phyloP scores from a whole-genome alignment of 2,888 invertebrate species.

The Adelognathus sp. region DNA sequence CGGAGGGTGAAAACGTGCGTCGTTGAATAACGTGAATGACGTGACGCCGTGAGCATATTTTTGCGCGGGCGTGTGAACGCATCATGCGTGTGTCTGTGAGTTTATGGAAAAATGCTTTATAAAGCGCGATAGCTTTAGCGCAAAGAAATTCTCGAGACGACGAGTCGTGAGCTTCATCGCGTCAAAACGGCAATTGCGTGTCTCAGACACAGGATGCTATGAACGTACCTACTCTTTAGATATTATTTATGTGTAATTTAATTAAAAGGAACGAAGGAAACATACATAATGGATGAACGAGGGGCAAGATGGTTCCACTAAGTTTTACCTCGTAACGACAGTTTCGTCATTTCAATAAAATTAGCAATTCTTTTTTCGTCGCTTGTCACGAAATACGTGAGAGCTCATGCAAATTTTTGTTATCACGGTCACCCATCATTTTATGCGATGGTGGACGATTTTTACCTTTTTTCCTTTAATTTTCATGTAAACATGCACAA shows the following conservation, averaged over 20 bases:
- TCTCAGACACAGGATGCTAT: not conserved
- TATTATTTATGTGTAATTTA: not conserved
- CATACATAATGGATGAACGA: not conserved
- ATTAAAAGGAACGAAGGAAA: not conserved
- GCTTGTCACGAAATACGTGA: too few species aligned
- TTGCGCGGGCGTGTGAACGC: conserved; percentile 50
- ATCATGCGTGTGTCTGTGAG: too few species aligned
- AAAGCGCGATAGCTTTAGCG: not conserved
- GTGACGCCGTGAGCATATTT: conserved; percentile 43
- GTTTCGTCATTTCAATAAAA: too few species aligned
- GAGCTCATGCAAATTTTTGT: too few species aligned
- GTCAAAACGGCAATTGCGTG: not conserved
- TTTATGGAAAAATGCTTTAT: conserved; percentile 12
- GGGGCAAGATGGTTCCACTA: not conserved
- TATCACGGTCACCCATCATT: too few species aligned
- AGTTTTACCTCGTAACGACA: too few species aligned
- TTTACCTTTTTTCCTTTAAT: too few species aligned
- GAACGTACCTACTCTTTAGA: not conserved
- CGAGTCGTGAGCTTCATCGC: not conserved
- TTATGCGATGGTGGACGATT: too few species aligned
- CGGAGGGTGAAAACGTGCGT: conserved; percentile 36
- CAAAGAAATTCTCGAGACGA: not conserved
- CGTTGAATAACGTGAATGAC: conserved; percentile 51
- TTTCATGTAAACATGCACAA: too few species aligned
- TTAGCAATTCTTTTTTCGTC: too few species aligned